Percentiles rank a stretch among this genome's conserved stretches.
phyloP scores from a whole-genome alignment of 1,140 invertebrate genomes.

The Orius insidiosus region DNA sequence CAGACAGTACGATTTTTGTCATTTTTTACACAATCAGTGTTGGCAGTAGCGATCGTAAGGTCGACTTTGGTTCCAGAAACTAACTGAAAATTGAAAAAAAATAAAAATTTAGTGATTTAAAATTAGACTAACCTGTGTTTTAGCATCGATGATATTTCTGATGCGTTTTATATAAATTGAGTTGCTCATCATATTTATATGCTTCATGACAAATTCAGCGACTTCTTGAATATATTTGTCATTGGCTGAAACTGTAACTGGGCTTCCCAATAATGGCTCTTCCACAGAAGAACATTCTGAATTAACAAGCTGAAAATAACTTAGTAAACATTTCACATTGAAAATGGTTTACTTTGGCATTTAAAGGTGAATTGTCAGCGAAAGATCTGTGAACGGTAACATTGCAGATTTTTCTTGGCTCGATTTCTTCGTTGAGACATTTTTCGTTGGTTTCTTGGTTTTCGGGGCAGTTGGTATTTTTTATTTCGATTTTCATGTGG shows the following conservation, averaged over 20 bases:
- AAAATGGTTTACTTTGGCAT: constrained; percentile 14
- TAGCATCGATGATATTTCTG: constrained; percentile 11
- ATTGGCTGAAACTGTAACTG: constrained; percentile 7
- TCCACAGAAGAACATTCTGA: constrained; percentile 15
- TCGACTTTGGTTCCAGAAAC: not conserved
- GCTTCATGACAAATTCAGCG: constrained; percentile 11
- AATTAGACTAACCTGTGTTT: constrained; percentile 10
- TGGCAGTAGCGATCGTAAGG: not conserved
- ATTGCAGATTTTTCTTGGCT: constrained; percentile 14
- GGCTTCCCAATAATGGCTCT: constrained; percentile 4
- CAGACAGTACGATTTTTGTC: not conserved
- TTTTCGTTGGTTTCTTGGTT: constrained; percentile 4
- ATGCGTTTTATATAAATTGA: constrained; percentile 10
- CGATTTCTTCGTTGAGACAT: constrained; percentile 9
- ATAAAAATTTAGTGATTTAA: not conserved
- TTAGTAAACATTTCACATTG: not conserved
- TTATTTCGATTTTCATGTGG: constrained; percentile 13
- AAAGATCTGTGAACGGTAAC: constrained; percentile 16
- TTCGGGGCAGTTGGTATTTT: constrained; percentile 14
- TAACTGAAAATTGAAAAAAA: not conserved
- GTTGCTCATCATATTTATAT: constrained; percentile 10
- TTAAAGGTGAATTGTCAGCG: constrained; percentile 16
- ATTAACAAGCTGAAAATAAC: constrained; percentile 15
- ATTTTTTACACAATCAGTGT: not conserved
- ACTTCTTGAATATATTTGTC: constrained; percentile 6